Conservation (phyloP, 2,888 invertebrate species). For the Alloscopus bannaensis region DNA sequence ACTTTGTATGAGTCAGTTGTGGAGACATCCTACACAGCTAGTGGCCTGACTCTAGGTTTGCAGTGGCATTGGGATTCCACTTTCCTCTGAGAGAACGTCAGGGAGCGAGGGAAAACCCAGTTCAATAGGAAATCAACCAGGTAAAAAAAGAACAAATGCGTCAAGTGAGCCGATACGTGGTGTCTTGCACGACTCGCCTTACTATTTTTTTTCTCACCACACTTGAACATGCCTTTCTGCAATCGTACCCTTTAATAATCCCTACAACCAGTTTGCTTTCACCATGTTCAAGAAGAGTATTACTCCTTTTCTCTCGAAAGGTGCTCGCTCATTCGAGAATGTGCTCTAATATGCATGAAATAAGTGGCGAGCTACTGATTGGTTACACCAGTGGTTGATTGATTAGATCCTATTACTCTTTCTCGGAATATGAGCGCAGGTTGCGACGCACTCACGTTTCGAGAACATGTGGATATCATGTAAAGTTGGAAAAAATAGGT, state of each 20-base stretch:
- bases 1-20: too few relatives aligned
- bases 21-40: slow-evolving; percentile 2
- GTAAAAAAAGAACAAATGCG: slow-evolving; percentile 55
- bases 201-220: too few relatives aligned
- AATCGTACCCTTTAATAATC: too few relatives aligned
- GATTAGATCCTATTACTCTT: slow-evolving; percentile 59
- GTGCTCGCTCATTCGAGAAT: too few relatives aligned
- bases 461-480: neutral
- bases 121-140: slow-evolving; percentile 43
- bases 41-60: slow-evolving; percentile 37
- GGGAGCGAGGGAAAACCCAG: slow-evolving; percentile 44
- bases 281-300: too few relatives aligned
- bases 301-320: too few relatives aligned
- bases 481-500: too few relatives aligned
- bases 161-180: slow-evolving; percentile 43
- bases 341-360: slow-evolving; percentile 7
- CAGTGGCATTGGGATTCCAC: slow-evolving; percentile 15
- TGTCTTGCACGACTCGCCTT: too few relatives aligned
- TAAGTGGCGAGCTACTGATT: slow-evolving; percentile 40
- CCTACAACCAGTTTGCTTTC: too few relatives aligned
- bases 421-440: neutral
- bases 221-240: too few relatives aligned
- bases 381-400: slow-evolving; percentile 46
- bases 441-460: neutral
- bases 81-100: too few relatives aligned